Evolutionary conservation across 2,888 invertebrate genomes (phyloP), one percentile per base, ranked within the genome.

Genomic region (Drosophila greeni): DNA sequence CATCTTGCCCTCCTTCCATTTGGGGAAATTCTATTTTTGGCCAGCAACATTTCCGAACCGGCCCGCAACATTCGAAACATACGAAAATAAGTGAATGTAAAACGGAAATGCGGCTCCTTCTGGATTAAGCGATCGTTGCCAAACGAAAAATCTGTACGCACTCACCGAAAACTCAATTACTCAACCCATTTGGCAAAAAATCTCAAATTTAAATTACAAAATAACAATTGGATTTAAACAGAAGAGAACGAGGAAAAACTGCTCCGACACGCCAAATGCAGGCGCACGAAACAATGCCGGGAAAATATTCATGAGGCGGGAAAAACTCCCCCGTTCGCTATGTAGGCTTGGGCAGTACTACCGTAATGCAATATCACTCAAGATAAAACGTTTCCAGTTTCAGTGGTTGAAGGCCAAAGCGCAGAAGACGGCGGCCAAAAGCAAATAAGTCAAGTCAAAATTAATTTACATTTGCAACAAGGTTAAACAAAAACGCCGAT

Each of bases 151-250:
- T 56, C 47, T 33, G 39, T 47, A 51, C 24, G 34, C 40, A 51
- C 68, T 60, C 43, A 33, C 29, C 23, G 34, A 67, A 53, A 60
- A 67, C 79, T 82, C 82, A 79, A 82, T 79, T 82, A 82, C 78
- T 65, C 82, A 82, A 68, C 43, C 79, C 62, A 43, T 52, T 36
- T 57, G 31, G 14, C 18, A 20, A 36, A 66, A 75, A 66, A 81
- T 70, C 74, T 77, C 36, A 20, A 43, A 84, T 77, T 82, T 82
- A 79, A 82, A 82, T 82, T 77, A 84, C 82, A 82, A 80, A 84
- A 77, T 80, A 80, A 82, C 80, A 82, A 84, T 84, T 82, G 82
- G 73, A 82, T 77, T 72, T 66, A 67, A 14, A 12, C 12, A 36
- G 77, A 69, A 70, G 72, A 71, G 72, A 72, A 65, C 59, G 33